Evolutionary conservation across 2,797 vertebrate genomes (phyloP).

Genomic region (Halcyon badia): DNA sequence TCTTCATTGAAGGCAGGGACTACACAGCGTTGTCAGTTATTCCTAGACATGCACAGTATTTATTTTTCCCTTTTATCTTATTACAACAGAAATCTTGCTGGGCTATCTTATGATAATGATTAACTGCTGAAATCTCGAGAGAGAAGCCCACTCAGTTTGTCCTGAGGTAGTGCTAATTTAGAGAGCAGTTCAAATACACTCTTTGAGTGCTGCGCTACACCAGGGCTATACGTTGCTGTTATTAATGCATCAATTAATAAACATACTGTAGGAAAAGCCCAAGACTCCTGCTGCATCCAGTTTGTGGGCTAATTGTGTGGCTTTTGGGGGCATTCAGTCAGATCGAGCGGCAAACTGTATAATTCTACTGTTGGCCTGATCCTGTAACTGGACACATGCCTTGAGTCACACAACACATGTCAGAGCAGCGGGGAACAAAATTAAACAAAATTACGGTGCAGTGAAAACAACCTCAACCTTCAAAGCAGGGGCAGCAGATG

Average conservation of each 20-base stretch:
- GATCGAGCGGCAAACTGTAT: not conserved
- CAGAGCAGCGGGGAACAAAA: not conserved
- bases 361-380: not conserved
- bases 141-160: not conserved
- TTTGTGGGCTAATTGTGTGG: not conserved
- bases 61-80: not conserved
- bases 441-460: not conserved
- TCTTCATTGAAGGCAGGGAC: not conserved
- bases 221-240: accelerated
- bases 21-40: constrained; percentile 27
- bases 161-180: not conserved
- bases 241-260: not conserved
- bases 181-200: not conserved
- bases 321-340: not conserved
- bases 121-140: constrained; percentile 49
- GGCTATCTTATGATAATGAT: not conserved
- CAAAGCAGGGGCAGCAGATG: not conserved
- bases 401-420: not conserved
- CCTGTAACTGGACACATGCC: not conserved
- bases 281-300: not conserved
- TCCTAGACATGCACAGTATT: not conserved
- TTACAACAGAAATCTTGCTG: not conserved
- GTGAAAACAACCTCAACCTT: not conserved
- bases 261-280: not conserved
- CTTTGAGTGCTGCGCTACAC: not conserved